Base-by-base conservation (phyloP, 2,888 invertebrate species). In the Petrolisthes cinctipes region DNA sequence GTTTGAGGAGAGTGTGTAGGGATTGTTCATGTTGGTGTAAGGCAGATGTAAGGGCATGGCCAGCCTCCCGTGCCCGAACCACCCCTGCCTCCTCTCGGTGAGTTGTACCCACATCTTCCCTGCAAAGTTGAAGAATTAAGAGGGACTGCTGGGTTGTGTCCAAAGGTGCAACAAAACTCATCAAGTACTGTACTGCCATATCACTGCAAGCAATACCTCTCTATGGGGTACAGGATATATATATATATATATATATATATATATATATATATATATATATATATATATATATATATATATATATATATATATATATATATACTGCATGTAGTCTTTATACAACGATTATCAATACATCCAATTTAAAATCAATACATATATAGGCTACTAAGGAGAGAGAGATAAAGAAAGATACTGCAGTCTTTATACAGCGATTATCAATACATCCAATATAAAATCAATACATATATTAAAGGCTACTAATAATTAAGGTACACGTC, bases 1-100 rank as follows among this genome's bases (percentile, higher is more conserved):
- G 85, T 56, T 85, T 85, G 68, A 88, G 82, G 11, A 88, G 85
- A 68, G 73, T 54, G 57, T 85, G 88, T 1, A 88, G 88, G 53
- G 76, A 68, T 66, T 79, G 75, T 51, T 88, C 88, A 20, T 82
- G 82, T 11, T 9, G 17, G 51, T 80, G 83, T 9, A 88, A 78
- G 51, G 85, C 82, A 11, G 61, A 17, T 5, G 82, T 85, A 82
- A 85, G 81, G 23, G 68, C 85, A 68, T 82, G 75, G 54, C 85
- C 88, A n/a, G 85, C 56, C 82, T 85, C 61, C 20, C 23, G 73
- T 5, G 88, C 88, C 51, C 66, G 68, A 14, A 56, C 54, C 66
- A 85, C 85, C 0, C 61, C 82, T 37, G 76, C 81, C 37, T 88
- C 88, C 88, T 88, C 85, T 14, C 82, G 51, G 80, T 75, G 83